These are phyloP conservation scores for Chionis minor DNA, from an alignment of 2,113 vertebrate genomes.

Conservation along the genomic window DNA sequence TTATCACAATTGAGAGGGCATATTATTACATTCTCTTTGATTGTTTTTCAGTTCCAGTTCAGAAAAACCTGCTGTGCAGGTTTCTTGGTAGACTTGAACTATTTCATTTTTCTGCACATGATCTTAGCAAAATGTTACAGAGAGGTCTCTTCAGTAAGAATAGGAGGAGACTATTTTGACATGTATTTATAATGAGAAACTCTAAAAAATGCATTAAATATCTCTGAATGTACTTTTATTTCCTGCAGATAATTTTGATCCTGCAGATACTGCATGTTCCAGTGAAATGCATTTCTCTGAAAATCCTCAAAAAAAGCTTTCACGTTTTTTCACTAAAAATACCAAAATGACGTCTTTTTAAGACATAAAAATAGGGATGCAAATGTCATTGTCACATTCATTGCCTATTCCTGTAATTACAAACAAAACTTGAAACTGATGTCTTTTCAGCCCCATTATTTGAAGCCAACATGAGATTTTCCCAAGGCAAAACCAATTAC, in stretches of 20 bases:
- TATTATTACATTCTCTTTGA: background rate
- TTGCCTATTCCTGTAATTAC: background rate
- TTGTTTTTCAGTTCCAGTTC: background rate
- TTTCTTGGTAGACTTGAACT: background rate
- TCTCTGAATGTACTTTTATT: background rate
- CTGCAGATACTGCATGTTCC: background rate
- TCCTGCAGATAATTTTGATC: background rate
- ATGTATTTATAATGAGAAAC: background rate
- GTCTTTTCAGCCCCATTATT: background rate
- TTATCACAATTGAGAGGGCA: background rate
- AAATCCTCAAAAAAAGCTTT: background rate
- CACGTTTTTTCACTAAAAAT: background rate
- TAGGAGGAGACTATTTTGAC: background rate
- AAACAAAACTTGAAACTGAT: background rate
- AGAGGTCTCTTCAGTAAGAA: background rate
- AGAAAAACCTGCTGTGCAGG: background rate
- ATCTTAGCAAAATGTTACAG: background rate
- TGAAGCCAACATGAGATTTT: background rate
- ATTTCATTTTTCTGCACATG: background rate
- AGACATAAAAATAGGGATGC: background rate
- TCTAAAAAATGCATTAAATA: background rate
- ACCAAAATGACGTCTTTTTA: background rate
- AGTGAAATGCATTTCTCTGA: background rate
- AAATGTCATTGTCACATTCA: background rate
- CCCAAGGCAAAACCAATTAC: background rate